Base-by-base conservation (phyloP, 2,797 vertebrate species). In the Etheostoma perlongum region DNA sequence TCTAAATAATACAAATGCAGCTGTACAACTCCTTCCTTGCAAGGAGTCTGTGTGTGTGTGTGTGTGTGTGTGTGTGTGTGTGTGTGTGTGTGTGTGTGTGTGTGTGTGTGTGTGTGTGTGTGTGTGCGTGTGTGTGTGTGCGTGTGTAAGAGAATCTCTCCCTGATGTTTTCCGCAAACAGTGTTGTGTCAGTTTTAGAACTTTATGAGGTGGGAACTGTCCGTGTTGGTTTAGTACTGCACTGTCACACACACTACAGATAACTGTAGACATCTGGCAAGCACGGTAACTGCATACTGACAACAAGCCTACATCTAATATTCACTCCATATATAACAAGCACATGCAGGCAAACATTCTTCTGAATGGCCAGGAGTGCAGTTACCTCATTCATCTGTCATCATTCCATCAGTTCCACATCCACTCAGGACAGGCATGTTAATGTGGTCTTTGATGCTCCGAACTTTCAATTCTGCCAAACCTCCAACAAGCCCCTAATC, bases 1-100 rank as follows among this genome's bases (percentile, higher is more conserved):
- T 68, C 54, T 72, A 46, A 76, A 67, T 59, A 77, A 74, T 53
- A 30, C 30, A 57, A 47, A 65, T 62, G 67, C 73, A 77, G 67
- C 46, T 49, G 49, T 44, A 36, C 5, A 8, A 36, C 44, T 52
- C 36, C 36, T 40, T 40, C 10, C 10, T 40, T 40, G 36, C 3
- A 11, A 11, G 9, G 36, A 11, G 36, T 11, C 9, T 36, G 36
- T 40, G 61, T 44, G 42, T 44, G 12, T 44, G 12, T 44, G 14
- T 44, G 42, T 44, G 42, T 44, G 42, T 44, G 42, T 44, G 42
- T 44, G 42, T 44, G 42, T 15, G 42, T 14, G 42, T 44, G 42
- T 14, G 42, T 44, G 42, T 14, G 42, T 44, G 42, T 23, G 16
- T 19, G 6, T 47, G 25, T 21, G 21, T 61, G 14, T 55, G 30